Base-by-base conservation (phyloP, 1,140 invertebrate species). In the Battus philenor region DNA sequence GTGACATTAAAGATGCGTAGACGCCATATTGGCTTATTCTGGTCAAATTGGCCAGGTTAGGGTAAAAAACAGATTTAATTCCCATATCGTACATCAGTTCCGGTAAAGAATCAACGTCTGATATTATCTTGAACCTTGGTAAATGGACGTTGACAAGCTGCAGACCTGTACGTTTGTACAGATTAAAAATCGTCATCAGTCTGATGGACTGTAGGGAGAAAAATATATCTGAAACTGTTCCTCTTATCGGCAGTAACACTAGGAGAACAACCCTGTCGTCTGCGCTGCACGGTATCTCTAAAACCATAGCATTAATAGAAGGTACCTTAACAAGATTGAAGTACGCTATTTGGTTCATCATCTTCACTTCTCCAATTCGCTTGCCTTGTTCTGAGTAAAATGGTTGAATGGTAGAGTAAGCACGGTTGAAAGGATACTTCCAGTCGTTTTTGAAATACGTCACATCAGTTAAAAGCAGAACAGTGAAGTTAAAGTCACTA, bases 391-490 rank as follows among this genome's bases (percentile, higher is more conserved):
- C 63, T 2, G 72, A 68, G 46, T 79, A 86, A 54, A 89, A 89
- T 1, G 50, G 44, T 29, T 77, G 70, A 2, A n/a, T 29, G n/a
- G 47, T 49, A 0, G 92, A 94, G 0, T 65, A 64, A 0, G 64
- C 64, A 10, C 68, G 70, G 51, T 91, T 87, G 54, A 95, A 95
- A 0, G 89, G 82, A 4, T 70, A 73, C 20, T 81, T 66, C 93
- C 93, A 95, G 1, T 67, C 65, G 26, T 90, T 92, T 72, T 91
- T 93, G 71, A 95, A 94, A 59, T 91, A 93, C 12, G 93, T 74
- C 0, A 89, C 89, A 53, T 93, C 94, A 4, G 89, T 89, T 24
- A 94, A 71, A 1, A 95, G 58, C 7, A 93, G 54, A 41, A 86
- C 65, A 0, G 91, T 91, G 13, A 88, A 66, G 4, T 57, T 55